phyloP scores from a whole-genome alignment of 2,888 invertebrate species.

The Eupithecia subumbrata region DNA sequence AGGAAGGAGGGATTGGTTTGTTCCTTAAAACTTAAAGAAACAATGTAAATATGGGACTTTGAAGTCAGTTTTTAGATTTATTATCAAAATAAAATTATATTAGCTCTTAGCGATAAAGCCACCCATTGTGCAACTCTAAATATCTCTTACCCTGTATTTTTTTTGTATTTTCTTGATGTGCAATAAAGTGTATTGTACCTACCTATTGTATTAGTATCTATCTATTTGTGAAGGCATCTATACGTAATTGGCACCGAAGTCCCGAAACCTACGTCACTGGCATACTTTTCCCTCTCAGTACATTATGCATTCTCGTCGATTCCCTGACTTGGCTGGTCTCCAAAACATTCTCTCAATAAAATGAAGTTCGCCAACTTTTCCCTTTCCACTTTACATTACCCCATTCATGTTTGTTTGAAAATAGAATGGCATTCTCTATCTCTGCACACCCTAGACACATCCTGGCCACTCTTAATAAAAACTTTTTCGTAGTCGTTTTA shows the following conservation, averaged over 20 bases:
- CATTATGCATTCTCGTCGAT: slow-evolving; percentile 11
- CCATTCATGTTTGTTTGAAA: slow-evolving; percentile 7
- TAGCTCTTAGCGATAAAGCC: too few species aligned
- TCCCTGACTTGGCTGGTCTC: not conserved
- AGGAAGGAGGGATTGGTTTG: too few species aligned
- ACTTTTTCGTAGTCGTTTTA: not conserved
- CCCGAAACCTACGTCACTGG: not conserved
- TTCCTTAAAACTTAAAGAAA: too few species aligned
- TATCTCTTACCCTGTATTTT: too few species aligned
- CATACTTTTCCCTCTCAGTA: slow-evolving; percentile 8
- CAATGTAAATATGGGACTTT: too few species aligned
- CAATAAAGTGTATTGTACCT: too few species aligned
- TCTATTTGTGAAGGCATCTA: not conserved
- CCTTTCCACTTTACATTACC: slow-evolving; percentile 5
- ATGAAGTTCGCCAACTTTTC: slow-evolving; percentile 9
- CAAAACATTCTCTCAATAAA: slow-evolving; percentile 9
- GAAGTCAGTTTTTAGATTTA: too few species aligned
- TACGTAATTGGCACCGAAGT: not conserved
- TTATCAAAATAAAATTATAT: too few species aligned
- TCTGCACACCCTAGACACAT: too few species aligned
- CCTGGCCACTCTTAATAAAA: not conserved
- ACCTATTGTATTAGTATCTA: too few species aligned
- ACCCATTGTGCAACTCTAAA: too few species aligned
- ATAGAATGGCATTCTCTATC: slow-evolving; percentile 4
- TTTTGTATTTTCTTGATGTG: too few species aligned